A percentile compares a stretch with the other conserved stretches of the same genome.
Conservation (phyloP, 2,113 vertebrate species). For the Ptyas mucosa region DNA sequence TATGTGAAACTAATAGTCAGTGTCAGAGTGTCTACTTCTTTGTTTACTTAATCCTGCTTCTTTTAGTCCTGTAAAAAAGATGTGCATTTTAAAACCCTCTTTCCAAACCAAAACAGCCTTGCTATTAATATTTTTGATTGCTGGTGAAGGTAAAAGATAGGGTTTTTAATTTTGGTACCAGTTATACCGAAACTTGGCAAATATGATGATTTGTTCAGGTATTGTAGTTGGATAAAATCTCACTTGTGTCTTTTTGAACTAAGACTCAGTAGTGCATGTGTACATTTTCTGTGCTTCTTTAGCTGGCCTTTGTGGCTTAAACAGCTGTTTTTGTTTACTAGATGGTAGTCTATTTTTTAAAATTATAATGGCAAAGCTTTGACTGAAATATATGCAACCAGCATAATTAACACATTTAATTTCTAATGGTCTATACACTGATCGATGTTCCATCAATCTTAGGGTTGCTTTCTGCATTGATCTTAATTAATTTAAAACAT, state of each 20-base stretch:
- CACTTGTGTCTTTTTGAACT: background rate
- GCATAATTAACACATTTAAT: slow-evolving; percentile 4
- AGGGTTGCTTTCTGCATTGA: background rate
- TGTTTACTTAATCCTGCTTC: background rate
- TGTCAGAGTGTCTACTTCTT: background rate
- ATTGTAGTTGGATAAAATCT: background rate
- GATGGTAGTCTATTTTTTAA: background rate
- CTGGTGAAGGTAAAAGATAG: background rate
- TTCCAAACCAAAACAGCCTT: background rate
- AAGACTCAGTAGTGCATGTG: background rate
- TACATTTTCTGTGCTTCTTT: background rate
- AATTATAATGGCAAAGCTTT: background rate
- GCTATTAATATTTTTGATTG: background rate
- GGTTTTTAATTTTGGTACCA: background rate
- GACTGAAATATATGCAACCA: background rate
- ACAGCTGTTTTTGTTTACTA: slow-evolving; percentile 5
- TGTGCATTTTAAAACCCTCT: background rate
- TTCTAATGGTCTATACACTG: background rate
- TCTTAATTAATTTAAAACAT: background rate
- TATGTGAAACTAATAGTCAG: background rate
- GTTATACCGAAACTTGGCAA: background rate
- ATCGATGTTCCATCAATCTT: background rate
- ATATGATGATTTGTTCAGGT: background rate
- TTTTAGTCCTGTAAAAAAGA: background rate
- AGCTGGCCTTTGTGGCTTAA: background rate